These are phyloP conservation scores for Drosophila parabipectinata DNA, from an alignment of 1,140 invertebrate genomes.

Conservation along the genomic window DNA sequence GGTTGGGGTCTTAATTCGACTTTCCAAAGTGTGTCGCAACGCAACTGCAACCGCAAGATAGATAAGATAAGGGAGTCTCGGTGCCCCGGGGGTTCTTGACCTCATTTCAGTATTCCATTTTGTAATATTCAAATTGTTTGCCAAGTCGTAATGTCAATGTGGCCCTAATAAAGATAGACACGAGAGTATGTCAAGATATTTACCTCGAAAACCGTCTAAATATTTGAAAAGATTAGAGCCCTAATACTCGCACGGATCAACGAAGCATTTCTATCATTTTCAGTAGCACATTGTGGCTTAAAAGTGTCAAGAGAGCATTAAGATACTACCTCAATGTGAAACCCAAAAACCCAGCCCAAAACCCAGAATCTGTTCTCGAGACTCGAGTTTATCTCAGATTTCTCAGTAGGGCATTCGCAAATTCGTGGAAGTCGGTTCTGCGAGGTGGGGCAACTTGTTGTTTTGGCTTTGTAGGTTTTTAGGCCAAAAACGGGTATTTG, in stretches of 20 bases:
- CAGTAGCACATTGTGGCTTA: too few species aligned
- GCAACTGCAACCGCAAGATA: slow-evolving; percentile 14
- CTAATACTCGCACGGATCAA: background rate
- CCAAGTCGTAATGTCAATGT: slow-evolving; percentile 10
- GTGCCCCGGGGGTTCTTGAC: slow-evolving; percentile 36
- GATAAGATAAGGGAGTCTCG: slow-evolving; percentile 30
- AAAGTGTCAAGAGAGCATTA: background rate
- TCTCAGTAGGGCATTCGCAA: slow-evolving; percentile 42
- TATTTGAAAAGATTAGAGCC: background rate
- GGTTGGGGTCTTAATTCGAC: slow-evolving; percentile 25
- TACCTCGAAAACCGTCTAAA: background rate
- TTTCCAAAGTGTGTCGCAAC: slow-evolving; percentile 29
- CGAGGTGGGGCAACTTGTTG: slow-evolving; percentile 44
- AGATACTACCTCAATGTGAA: background rate
- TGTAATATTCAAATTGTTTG: slow-evolving; percentile 39
- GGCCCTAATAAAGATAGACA: slow-evolving; percentile 26
- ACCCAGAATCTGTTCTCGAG: background rate
- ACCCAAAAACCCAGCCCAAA: background rate
- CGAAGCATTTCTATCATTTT: too few species aligned
- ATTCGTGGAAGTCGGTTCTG: slow-evolving; percentile 42
- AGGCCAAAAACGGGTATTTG: slow-evolving; percentile 75
- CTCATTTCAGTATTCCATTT: slow-evolving; percentile 18
- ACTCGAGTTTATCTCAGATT: background rate
- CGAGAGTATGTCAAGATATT: background rate
- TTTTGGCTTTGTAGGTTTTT: slow-evolving; percentile 64